phyloP scores from a whole-genome alignment of 2,888 invertebrate species.

The Xestia rhomboidea region DNA sequence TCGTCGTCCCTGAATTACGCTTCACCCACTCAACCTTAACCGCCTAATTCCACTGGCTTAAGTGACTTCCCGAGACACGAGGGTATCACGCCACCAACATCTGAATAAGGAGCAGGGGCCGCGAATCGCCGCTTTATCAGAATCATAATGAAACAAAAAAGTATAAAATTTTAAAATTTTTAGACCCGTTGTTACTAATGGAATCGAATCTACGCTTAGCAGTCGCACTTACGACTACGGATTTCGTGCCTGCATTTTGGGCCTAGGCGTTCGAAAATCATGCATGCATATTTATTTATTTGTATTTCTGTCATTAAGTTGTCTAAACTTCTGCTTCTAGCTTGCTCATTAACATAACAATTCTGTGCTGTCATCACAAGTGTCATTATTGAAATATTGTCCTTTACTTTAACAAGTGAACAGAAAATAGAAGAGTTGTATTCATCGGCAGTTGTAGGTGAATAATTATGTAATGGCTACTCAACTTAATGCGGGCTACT shows the following conservation, averaged over 20 bases:
- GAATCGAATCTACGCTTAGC: neutral
- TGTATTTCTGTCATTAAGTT: neutral
- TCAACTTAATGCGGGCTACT: constrained; percentile 17
- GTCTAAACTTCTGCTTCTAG: neutral
- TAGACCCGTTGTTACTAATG: too few species aligned
- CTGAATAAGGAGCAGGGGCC: too few species aligned
- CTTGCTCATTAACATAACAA: neutral
- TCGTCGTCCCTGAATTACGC: too few species aligned
- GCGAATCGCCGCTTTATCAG: too few species aligned
- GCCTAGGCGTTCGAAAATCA: neutral
- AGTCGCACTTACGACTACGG: neutral
- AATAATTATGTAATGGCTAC: constrained; percentile 51
- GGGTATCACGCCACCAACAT: too few species aligned
- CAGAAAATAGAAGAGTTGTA: constrained; percentile 13
- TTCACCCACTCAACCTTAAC: too few species aligned
- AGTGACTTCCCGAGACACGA: neutral
- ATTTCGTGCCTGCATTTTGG: neutral
- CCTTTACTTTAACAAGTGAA: constrained; percentile 28
- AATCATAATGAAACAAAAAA: too few species aligned
- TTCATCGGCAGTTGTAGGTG: constrained; percentile 24
- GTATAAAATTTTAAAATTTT: too few species aligned
- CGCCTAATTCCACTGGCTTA: too few species aligned
- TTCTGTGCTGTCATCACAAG: neutral
- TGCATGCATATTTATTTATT: neutral
- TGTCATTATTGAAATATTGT: constrained; percentile 55